Evolutionary conservation across 2,888 invertebrate genomes (phyloP).

Genomic region (Hydropsyche betteni): DNA sequence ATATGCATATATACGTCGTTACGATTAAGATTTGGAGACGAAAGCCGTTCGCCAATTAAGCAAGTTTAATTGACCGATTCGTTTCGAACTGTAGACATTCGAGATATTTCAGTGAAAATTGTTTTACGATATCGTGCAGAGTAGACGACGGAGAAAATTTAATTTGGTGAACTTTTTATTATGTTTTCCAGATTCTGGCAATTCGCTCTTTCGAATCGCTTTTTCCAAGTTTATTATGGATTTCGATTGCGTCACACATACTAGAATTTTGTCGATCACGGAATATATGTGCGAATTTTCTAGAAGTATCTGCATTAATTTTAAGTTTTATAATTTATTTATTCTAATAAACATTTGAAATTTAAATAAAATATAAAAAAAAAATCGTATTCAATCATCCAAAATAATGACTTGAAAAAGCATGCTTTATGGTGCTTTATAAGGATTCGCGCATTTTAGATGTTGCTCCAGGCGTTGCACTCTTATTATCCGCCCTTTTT

Average conservation of each 20-base stretch:
- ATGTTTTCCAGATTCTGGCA: background rate
- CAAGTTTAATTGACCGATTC: conserved; percentile 20
- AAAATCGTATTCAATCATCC: no score
- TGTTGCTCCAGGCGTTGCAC: conserved; percentile 4
- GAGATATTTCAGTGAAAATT: conserved; percentile 6
- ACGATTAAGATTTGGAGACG: no score
- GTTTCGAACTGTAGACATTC: background rate
- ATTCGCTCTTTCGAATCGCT: background rate
- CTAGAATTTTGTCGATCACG: no score
- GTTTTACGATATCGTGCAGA: background rate
- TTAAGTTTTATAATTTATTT: no score
- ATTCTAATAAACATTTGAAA: no score
- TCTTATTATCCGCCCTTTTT: conserved; percentile 10
- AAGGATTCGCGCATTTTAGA: conserved; percentile 11
- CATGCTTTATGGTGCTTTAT: conserved; percentile 4
- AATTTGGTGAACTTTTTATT: background rate
- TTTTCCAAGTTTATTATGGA: background rate
- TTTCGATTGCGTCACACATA: no score
- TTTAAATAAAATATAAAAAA: no score
- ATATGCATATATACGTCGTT: no score
- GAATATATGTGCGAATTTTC: no score
- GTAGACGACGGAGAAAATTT: background rate
- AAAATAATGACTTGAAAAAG: no score
- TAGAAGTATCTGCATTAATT: no score
- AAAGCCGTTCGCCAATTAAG: conserved; percentile 9